These are phyloP conservation scores for Acrocera orbiculus DNA, from an alignment of 2,888 invertebrate genomes.

Conservation along the genomic window DNA sequence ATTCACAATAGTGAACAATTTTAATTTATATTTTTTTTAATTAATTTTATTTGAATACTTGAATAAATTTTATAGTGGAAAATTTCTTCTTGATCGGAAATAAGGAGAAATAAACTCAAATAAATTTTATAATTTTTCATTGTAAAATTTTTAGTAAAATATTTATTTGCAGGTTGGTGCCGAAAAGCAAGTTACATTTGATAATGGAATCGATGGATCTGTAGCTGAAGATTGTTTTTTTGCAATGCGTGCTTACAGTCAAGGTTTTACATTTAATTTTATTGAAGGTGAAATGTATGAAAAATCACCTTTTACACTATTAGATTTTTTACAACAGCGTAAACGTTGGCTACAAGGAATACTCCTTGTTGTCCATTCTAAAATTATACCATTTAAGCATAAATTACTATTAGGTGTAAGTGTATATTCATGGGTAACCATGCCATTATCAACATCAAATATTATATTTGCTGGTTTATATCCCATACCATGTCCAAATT, in stretches of 20 bases:
- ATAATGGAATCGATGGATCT: constrained; percentile 90
- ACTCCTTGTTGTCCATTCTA: constrained; percentile 71
- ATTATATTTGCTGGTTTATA: constrained; percentile 66
- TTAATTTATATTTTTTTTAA: too few species aligned
- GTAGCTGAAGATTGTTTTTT: constrained; percentile 98
- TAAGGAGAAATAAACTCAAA: too few species aligned
- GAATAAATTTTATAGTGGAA: not conserved
- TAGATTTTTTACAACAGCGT: constrained; percentile 90
- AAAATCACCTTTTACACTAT: constrained; percentile 86
- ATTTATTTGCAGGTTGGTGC: constrained; percentile 52
- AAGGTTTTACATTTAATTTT: constrained; percentile 86
- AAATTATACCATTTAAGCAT: constrained; percentile 57
- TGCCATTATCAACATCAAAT: constrained; percentile 85
- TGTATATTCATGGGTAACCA: constrained; percentile 90
- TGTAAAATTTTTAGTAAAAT: constrained; percentile 3
- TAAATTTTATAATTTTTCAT: not conserved
- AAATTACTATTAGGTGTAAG: constrained; percentile 72
- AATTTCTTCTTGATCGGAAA: not conserved
- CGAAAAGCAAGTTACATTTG: constrained; percentile 84
- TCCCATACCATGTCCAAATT: constrained; percentile 70
- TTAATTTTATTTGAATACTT: not conserved
- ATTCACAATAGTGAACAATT: too few species aligned
- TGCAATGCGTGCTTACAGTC: constrained; percentile 82
- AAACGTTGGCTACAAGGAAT: constrained; percentile 94
- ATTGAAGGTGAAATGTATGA: constrained; percentile 99